phyloP scores from a whole-genome alignment of 2,113 vertebrate species.

The Pedetes capensis region DNA sequence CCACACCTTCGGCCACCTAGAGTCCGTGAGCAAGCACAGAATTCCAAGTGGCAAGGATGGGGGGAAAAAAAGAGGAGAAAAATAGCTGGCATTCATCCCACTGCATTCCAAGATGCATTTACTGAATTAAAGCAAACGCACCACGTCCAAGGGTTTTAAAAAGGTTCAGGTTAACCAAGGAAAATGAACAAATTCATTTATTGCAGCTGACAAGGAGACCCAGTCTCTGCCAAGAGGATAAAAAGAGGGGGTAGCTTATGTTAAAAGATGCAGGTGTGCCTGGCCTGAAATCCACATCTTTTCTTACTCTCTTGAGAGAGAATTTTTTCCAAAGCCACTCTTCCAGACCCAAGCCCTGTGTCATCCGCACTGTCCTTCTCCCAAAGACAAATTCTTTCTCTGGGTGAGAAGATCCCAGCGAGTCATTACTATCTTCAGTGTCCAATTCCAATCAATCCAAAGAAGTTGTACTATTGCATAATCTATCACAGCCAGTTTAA shows the following conservation, averaged over 20 bases:
- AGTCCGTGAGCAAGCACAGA: neutral
- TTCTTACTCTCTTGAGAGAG: neutral
- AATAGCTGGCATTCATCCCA: accelerated
- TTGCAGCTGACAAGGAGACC: neutral
- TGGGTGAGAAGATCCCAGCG: neutral
- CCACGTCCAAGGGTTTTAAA: neutral
- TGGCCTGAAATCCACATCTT: neutral
- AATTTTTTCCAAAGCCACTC: neutral
- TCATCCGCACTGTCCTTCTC: neutral
- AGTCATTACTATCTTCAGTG: neutral
- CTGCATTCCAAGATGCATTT: neutral
- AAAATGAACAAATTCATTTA: neutral
- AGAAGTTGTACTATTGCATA: neutral
- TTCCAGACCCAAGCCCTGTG: neutral
- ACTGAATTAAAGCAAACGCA: neutral
- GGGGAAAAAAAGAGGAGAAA: neutral
- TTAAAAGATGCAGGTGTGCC: neutral
- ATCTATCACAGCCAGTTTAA: neutral
- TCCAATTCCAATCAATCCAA: neutral
- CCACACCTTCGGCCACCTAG: neutral
- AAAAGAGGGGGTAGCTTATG: neutral
- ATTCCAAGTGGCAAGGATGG: slow-evolving; percentile 60
- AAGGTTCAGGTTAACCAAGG: neutral
- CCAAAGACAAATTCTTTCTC: neutral
- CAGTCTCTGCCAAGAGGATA: neutral